Evolutionary conservation across 2,113 vertebrate genomes (phyloP).

Genomic region (Hydrochoerus hydrochaeris): DNA sequence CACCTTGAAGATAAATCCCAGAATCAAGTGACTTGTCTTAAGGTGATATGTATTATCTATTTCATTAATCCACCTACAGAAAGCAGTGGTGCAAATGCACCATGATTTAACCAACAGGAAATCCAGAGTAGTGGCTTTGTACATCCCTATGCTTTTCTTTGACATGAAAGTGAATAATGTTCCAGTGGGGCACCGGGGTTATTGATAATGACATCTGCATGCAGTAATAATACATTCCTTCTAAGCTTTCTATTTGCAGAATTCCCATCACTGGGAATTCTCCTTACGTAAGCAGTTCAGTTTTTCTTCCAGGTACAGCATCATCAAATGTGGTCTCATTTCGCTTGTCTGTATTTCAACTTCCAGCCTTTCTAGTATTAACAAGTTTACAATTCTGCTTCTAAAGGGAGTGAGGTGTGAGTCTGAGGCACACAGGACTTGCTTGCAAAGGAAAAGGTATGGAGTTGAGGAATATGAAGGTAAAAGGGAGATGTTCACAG

Average conservation of each 20-base stretch:
- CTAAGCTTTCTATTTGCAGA: background rate
- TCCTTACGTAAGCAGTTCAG: background rate
- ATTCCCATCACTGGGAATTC: background rate
- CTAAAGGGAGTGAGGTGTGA: background rate
- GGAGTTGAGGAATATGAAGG: background rate
- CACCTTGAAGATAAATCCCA: background rate
- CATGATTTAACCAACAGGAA: background rate
- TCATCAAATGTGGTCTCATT: background rate
- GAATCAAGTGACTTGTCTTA: background rate
- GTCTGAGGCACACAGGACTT: background rate
- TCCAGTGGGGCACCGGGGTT: background rate
- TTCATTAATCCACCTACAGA: background rate
- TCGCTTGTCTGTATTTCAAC: background rate
- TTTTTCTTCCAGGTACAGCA: background rate
- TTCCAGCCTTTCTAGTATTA: background rate
- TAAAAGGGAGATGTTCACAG: background rate
- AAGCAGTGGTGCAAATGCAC: background rate
- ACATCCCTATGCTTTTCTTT: background rate
- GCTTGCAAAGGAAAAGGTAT: background rate
- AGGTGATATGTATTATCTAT: background rate
- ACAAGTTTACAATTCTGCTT: background rate
- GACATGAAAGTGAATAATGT: background rate
- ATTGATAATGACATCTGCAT: background rate
- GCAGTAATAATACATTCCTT: background rate
- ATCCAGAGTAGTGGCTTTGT: background rate